Evolutionary conservation across 2,888 invertebrate genomes (phyloP), one percentile per base, ranked within the genome.

Genomic region (Lochmaea capreae): DNA sequence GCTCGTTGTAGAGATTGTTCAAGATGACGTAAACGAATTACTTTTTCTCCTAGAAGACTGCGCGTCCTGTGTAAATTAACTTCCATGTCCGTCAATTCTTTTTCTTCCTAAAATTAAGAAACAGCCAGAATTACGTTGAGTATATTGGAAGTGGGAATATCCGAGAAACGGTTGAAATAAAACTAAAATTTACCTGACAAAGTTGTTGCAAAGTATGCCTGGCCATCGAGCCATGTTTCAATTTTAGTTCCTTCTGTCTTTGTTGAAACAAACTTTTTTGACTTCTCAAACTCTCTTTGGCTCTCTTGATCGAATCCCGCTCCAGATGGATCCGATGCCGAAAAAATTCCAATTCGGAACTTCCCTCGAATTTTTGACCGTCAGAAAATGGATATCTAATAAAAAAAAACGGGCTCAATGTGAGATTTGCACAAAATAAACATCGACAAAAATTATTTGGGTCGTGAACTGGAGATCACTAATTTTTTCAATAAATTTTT

Each of bases 81-180:
- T 85, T 95, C 95, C 89, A 95, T 92, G 83, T 95, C 95, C 0
- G 95, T 94, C 2, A 94, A 88, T 77, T 95, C 95, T 75, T 94
- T 92, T 85, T 95, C 94, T 86, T 95, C 95, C 92, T 94, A 85
- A 61, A 39, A 61, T 2, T 33, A 18, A 8, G 3, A 3, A 22
- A 2, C 22, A 22, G 22, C 22, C 1, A 22, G 1, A 22, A 22
- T 22, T 22, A 22, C 22, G 22, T 22, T 22, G 39, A n/a, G n/a
- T n/a, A 14, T 43, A 33, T 26, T 26, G 26, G 26, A 26, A 26
- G 26, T 26, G 26, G 26, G 39, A 46, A 26, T 14, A 65, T 46
- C 8, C 10, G 12, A 54, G 26, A 33, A 33, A 33, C 26, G 26
- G 26, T 33, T 33, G 26, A 26, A 26, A 1, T 33, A 33, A 5